phyloP scores from a whole-genome alignment of 2,113 vertebrate genomes.

The Raphicerus campestris region DNA sequence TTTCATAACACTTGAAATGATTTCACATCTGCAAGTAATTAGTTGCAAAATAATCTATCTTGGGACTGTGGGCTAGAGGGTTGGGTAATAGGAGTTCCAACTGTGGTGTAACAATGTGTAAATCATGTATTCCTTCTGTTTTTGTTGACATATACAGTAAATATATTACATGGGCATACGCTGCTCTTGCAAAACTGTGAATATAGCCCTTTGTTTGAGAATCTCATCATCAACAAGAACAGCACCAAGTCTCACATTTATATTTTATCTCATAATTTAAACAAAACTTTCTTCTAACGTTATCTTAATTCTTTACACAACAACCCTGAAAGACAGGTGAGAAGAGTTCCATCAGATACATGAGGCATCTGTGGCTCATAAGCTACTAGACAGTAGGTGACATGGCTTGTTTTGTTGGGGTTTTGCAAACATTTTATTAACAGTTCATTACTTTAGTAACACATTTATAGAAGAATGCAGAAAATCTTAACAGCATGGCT shows the following conservation, averaged over 20 bases:
- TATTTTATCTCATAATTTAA: background rate
- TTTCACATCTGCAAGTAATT: slow-evolving; percentile 71
- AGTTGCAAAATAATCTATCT: slow-evolving; percentile 66
- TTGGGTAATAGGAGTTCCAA: slow-evolving; percentile 40
- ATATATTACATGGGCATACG: no score
- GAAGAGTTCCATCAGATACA: background rate
- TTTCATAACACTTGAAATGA: slow-evolving; percentile 52
- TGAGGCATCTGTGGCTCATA: background rate
- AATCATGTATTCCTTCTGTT: background rate
- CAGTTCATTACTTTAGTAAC: background rate
- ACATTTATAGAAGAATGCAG: background rate
- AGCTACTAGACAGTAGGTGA: background rate
- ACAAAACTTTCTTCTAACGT: background rate
- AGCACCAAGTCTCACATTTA: background rate
- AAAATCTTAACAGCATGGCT: background rate
- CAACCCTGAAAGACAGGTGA: background rate
- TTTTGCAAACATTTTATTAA: background rate
- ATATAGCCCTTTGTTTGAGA: background rate
- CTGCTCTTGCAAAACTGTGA: background rate
- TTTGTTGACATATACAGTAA: background rate
- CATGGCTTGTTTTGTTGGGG: background rate
- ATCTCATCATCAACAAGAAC: background rate
- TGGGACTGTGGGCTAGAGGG: slow-evolving; percentile 46
- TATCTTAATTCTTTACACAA: background rate
- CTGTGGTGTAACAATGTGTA: slow-evolving; percentile 37